These are phyloP conservation scores for Aspidoscelis tigris DNA, from an alignment of 2,113 vertebrate genomes.

Conservation along the genomic window DNA sequence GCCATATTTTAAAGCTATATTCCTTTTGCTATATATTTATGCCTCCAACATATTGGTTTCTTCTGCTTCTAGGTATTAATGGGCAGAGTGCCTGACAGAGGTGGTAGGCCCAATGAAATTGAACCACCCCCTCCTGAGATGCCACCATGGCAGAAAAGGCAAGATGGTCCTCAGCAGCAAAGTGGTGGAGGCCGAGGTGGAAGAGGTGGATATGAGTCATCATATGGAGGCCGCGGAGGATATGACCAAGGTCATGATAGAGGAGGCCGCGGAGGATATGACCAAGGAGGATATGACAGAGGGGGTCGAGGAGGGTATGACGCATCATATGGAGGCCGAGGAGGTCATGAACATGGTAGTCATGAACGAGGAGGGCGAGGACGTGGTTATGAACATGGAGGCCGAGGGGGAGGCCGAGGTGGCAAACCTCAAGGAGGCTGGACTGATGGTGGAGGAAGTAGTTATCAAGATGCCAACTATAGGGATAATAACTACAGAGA, in stretches of 20 bases:
- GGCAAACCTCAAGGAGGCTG: constrained; percentile 87
- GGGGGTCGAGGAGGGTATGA: constrained; percentile 82
- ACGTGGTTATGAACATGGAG: constrained; percentile 81
- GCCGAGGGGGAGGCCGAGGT: constrained; percentile 83
- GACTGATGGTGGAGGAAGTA: constrained; percentile 84
- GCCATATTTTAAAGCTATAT: neutral
- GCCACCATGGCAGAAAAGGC: constrained; percentile 97
- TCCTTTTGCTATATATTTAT: neutral
- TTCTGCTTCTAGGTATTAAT: constrained; percentile 86
- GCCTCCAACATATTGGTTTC: constrained; percentile 12
- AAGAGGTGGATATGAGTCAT: constrained; percentile 80
- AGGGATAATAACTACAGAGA: constrained; percentile 81
- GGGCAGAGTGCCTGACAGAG: constrained; percentile 96
- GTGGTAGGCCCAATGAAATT: constrained; percentile 96
- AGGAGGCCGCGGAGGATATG: constrained; percentile 74
- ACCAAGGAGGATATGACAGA: constrained; percentile 69
- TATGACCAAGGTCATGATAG: constrained; percentile 70
- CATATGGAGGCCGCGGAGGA: constrained; percentile 75
- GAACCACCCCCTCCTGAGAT: constrained; percentile 97
- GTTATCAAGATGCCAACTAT: constrained; percentile 76
- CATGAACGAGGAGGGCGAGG: constrained; percentile 78
- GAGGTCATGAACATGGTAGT: constrained; percentile 80
- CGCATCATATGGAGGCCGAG: constrained; percentile 85
- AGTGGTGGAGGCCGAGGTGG: constrained; percentile 83
- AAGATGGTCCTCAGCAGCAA: constrained; percentile 86